A percentile compares a stretch with the other conserved stretches of the same genome.
Conservation (phyloP, 2,888 invertebrate genomes). For the Rhimphoctona megacephalus region DNA sequence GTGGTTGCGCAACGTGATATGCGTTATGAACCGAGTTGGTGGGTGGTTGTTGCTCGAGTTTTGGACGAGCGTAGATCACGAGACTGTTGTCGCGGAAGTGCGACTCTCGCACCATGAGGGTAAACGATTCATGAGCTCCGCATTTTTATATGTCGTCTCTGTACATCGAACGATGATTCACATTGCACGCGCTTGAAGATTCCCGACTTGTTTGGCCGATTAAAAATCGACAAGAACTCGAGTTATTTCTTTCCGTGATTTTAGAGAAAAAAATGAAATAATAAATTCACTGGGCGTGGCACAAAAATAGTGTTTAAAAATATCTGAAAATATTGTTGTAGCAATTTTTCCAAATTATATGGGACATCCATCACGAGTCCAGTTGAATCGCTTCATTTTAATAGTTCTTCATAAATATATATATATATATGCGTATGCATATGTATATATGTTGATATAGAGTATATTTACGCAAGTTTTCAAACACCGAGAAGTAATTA, state of each 20-base stretch:
- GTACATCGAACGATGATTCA: slow-evolving; percentile 23
- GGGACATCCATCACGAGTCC: not conserved
- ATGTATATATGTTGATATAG: not conserved
- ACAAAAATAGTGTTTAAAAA: slow-evolving; percentile 30
- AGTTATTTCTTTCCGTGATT: not conserved
- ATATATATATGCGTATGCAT: not conserved
- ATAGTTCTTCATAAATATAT: not conserved
- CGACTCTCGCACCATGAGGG: slow-evolving; percentile 38
- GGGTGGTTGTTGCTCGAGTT: slow-evolving; percentile 27
- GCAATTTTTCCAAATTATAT: not conserved
- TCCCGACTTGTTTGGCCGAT: not conserved
- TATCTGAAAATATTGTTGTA: not conserved
- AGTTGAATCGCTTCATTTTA: not conserved
- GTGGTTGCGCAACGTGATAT: slow-evolving; percentile 55
- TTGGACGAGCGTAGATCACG: slow-evolving; percentile 5
- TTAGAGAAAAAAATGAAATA: slow-evolving; percentile 11
- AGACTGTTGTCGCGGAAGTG: slow-evolving; percentile 32
- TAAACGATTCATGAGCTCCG: not conserved
- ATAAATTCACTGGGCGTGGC: slow-evolving; percentile 64
- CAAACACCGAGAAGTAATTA: not conserved
- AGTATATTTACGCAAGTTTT: not conserved
- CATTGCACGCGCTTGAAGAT: slow-evolving; percentile 3
- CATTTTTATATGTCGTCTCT: not conserved
- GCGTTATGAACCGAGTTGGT: slow-evolving; percentile 47
- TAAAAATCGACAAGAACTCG: not conserved